phyloP scores from a whole-genome alignment of 2,113 vertebrate species.

The Saccopteryx bilineata region DNA sequence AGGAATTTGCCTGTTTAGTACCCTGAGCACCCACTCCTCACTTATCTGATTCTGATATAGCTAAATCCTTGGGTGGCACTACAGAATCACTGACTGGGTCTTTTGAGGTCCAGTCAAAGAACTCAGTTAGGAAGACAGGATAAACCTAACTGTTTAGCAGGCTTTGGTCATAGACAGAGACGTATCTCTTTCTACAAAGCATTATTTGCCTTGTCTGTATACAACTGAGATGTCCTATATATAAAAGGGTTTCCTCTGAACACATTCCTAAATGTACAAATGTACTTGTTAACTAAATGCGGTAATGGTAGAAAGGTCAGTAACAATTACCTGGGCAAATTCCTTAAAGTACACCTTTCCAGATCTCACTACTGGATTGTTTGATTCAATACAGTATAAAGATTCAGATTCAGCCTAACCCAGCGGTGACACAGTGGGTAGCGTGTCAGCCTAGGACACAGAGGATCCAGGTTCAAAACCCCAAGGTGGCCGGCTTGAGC shows the following conservation, averaged over 20 bases:
- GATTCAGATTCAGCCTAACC: not conserved
- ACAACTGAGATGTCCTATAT: not conserved
- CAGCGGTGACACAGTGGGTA: too few relatives aligned
- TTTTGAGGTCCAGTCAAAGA: not conserved
- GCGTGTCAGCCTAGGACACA: too few relatives aligned
- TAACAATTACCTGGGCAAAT: not conserved
- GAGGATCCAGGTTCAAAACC: too few relatives aligned
- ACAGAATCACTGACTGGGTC: not conserved
- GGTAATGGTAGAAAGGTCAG: not conserved
- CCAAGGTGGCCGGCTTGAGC: too few relatives aligned
- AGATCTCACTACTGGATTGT: not conserved
- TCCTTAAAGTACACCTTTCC: constrained; percentile 8
- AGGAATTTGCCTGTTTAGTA: not conserved
- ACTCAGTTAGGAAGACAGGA: not conserved
- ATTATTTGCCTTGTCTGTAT: not conserved
- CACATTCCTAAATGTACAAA: not conserved
- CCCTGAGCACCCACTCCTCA: not conserved
- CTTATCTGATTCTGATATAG: not conserved
- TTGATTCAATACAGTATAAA: not conserved
- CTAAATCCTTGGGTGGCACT: not conserved
- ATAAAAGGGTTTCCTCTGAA: not conserved
- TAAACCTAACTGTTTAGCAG: not conserved
- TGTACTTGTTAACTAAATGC: not conserved
- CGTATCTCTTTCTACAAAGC: not conserved
- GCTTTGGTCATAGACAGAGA: not conserved